Conservation (phyloP, 2,888 invertebrate species). For the Ligdia adustata region DNA sequence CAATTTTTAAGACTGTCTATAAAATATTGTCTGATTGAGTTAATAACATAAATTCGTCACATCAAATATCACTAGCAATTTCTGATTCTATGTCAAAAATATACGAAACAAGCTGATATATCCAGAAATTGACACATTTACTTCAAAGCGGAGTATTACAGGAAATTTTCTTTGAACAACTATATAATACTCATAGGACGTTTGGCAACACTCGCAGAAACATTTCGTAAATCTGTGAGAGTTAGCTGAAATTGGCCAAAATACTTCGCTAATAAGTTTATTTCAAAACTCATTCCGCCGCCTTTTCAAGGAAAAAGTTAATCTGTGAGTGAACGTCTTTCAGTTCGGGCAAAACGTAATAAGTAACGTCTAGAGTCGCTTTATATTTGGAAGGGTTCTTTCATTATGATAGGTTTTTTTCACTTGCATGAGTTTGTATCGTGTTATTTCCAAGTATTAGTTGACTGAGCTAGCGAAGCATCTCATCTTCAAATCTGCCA, state of each 20-base stretch:
- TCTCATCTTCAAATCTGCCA: too few relatives aligned
- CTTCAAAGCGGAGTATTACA: conserved; percentile 3
- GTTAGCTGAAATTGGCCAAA: not conserved
- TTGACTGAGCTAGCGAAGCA: too few relatives aligned
- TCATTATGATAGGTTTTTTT: too few relatives aligned
- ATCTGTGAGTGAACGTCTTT: conserved; percentile 32
- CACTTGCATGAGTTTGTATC: too few relatives aligned
- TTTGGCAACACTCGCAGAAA: not conserved
- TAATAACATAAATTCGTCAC: too few relatives aligned
- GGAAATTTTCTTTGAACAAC: conserved; percentile 1
- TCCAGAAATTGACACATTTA: conserved; percentile 5
- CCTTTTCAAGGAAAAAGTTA: conserved; percentile 27
- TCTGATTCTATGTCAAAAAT: too few relatives aligned
- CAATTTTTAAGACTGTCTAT: too few relatives aligned
- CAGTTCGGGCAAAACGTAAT: conserved; percentile 26
- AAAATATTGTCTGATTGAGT: too few relatives aligned
- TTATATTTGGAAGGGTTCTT: conserved; percentile 14
- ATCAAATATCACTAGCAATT: too few relatives aligned
- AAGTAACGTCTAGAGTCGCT: conserved; percentile 3
- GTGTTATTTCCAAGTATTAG: too few relatives aligned
- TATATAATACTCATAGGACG: not conserved
- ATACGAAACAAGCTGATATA: too few relatives aligned
- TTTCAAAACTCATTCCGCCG: conserved; percentile 26
- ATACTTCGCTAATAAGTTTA: conserved; percentile 19
- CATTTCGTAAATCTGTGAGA: not conserved